Evolutionary conservation across 2,888 invertebrate genomes (phyloP), one percentile per base, ranked within the genome.

Genomic region (Minunthozetes semirufus): DNA sequence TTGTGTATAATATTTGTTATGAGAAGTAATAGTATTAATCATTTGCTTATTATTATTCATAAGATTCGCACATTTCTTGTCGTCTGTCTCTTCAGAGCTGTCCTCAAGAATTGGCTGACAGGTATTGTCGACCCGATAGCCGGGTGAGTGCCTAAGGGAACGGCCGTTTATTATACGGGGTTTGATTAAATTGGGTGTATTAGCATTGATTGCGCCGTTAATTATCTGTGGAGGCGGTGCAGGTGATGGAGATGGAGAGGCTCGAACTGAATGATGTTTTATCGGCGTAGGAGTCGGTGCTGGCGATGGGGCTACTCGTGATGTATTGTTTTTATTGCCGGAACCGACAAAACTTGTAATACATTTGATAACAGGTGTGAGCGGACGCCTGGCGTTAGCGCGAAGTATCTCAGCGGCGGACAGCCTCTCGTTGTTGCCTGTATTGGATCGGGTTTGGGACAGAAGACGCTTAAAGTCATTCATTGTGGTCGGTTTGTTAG

Each of bases 391-490:
- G 13, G 75, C 56, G 1, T 77, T 74, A 4, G 79, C 76, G 75
- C 76, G 33, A 76, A 78, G 38, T 50, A 75, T 50, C 22, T 76
- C 75, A 22, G 72, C 71, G 1, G 75, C 75, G 11, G 75, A 73
- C 46, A 63, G 8, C 15, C 74, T 22, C 0, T 50, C 70, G 27
- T 50, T 56, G 29, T 68, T 68, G n/a, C 22, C 46, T 13, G 11
- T 48, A 25, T 48, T 70, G 22, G 48, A 48, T 13, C 80, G 76
- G 9, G 79, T 76, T 29, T 80, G 79, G 0, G 80, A 76, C 17
- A 81, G 73, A 9, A 92, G 84, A 80, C 89, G 88, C 82, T 93
- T 93, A 82, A 93, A 93, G 83, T 93, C 92, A 81, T 90, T 85
- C 77, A 92, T 86, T 1, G 91, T 91, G 0, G 92, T 93, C 81